These are phyloP conservation scores for Lipophrys pholis DNA, from an alignment of 2,113 vertebrate genomes.

Conservation along the genomic window DNA sequence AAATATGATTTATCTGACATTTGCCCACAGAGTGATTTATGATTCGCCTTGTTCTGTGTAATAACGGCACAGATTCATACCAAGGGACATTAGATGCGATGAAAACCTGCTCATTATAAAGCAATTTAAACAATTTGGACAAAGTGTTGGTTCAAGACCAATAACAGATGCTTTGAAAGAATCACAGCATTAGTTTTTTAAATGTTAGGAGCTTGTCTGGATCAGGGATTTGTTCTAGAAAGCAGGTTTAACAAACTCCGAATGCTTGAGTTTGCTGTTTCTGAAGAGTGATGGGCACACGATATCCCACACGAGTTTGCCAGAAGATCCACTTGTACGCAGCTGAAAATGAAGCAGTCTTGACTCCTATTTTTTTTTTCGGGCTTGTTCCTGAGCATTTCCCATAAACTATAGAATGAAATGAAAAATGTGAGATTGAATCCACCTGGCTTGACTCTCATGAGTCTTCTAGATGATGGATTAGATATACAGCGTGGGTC, in stretches of 20 bases:
- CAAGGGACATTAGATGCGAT: conserved; percentile 19
- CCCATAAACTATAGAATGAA: too few species aligned
- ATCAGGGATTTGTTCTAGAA: not conserved
- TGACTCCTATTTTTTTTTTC: too few species aligned
- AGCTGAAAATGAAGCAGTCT: too few species aligned
- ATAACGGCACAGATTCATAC: conserved; percentile 28
- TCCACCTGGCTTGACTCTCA: conserved; percentile 16
- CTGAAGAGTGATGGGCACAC: too few species aligned
- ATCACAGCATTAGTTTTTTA: conserved; percentile 1
- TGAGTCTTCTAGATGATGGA: conserved; percentile 22
- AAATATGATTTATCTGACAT: conserved; percentile 36
- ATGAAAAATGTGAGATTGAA: too few species aligned
- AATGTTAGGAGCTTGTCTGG: conserved; percentile 7
- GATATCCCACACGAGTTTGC: too few species aligned
- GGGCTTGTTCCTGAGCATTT: too few species aligned
- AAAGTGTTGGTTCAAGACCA: conserved; percentile 10
- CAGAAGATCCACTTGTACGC: too few species aligned
- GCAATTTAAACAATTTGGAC: conserved; percentile 8
- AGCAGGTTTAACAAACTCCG: too few species aligned
- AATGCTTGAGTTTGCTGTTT: not conserved
- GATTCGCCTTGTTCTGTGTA: not conserved
- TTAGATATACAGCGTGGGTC: conserved; percentile 3
- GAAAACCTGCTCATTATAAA: conserved; percentile 17
- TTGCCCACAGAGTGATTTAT: conserved; percentile 19
- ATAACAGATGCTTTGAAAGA: conserved; percentile 25